Base-by-base conservation (phyloP, 1,140 invertebrate genomes). In the Leptinotarsa defecta region DNA sequence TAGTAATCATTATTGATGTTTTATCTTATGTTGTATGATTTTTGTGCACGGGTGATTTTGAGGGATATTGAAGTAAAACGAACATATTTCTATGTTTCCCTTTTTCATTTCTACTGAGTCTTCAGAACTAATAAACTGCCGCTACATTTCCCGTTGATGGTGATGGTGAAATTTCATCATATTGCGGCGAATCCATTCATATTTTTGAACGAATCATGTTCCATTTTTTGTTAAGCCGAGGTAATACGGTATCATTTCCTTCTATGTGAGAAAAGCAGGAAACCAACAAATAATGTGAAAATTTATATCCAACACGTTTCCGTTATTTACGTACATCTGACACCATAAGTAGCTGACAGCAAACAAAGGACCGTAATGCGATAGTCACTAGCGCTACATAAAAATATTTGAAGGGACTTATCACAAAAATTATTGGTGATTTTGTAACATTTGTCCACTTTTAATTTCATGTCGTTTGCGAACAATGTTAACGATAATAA, bases 191-290 rank as follows among this genome's bases (percentile, higher is more conserved):
- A 6, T n/a, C 6, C 17, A 13, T 19, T 15, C 5, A 57, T 57
- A 17, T 57, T 57, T n/a, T 1, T 57, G 13, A 57, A 57, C 5
- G 52, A 57, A 57, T 3, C 52, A 57, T 57, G 15, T 19, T 13
- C n/a, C 52, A 57, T 57, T 57, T 57, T 57, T 57, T 57, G 52
- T 57, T 57, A 57, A 15, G n/a, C 52, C 52, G 15, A 57, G 52
- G n/a, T 57, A 57, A 57, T 13, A 57, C 52, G 15, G 52, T 13
- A 57, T 57, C 52, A 57, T 57, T 57, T 57, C 52, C 17, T 19
- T 8, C n/a, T 4, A 19, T 57, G 52, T 19, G 52, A 57, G 52
- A 13, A 57, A n/a, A 57, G 52, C 52, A 57, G 52, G 4, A 57
- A 57, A 57, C 15, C 17, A 57, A 57, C 34, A 43, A 43, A 43